These are phyloP conservation scores for Upupa epops DNA, from an alignment of 2,113 vertebrate genomes.

Conservation along the genomic window DNA sequence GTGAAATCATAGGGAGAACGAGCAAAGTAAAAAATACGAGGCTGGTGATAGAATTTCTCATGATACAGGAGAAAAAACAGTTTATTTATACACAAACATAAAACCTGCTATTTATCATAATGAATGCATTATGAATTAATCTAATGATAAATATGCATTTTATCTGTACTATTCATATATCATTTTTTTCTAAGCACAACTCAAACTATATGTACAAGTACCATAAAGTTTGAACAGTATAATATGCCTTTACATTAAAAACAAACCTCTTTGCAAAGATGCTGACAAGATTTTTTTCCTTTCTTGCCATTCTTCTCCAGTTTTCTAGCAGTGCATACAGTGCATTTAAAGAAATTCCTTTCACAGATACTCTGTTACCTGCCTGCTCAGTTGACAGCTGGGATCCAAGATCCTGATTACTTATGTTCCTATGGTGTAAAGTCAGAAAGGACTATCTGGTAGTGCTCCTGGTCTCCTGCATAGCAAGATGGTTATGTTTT, in stretches of 20 bases:
- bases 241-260: not conserved
- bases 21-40: not conserved
- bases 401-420: not conserved
- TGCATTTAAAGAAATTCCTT: not conserved
- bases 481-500: not conserved
- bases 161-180: not conserved
- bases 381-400: not conserved
- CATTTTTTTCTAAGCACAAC: not conserved
- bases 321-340: not conserved
- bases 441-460: not conserved
- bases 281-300: not conserved
- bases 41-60: not conserved
- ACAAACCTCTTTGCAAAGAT: not conserved
- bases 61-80: not conserved
- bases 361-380: not conserved
- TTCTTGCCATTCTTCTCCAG: not conserved
- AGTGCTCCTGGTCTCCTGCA: not conserved
- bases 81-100: not conserved
- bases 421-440: not conserved
- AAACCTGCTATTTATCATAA: not conserved
- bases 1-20: not conserved
- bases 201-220: not conserved
- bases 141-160: not conserved
- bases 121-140: not conserved
- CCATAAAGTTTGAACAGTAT: not conserved